Conservation (phyloP, 1,140 invertebrate species). For the Cotesia typhae region DNA sequence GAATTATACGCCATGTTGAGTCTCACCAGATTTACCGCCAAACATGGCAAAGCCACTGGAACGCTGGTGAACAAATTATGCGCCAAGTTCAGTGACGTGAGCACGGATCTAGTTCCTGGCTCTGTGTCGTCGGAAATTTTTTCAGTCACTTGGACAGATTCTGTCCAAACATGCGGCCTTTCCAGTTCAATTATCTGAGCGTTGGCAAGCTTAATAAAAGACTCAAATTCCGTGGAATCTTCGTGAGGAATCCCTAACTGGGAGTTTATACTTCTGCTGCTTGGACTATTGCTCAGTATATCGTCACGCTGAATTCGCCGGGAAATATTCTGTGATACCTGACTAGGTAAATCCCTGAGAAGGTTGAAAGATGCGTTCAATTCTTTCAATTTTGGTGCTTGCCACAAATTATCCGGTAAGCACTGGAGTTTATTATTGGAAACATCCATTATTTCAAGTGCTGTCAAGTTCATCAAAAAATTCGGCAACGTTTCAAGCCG, state of each 20-base stretch:
- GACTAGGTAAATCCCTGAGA: conserved; percentile 80
- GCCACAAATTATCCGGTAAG: conserved; percentile 89
- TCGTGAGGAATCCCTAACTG: conserved; percentile 53
- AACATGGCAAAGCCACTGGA: conserved; percentile 87
- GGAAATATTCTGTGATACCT: conserved; percentile 55
- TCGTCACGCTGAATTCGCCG: conserved; percentile 52
- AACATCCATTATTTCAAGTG: conserved; percentile 84
- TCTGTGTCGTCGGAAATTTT: conserved; percentile 68
- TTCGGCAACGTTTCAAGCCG: conserved; percentile 81
- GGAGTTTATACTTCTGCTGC: conserved; percentile 50
- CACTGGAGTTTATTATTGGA: conserved; percentile 93
- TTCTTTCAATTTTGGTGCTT: conserved; percentile 86
- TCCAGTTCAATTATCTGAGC: conserved; percentile 66
- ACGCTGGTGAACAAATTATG: conserved; percentile 90
- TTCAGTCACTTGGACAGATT: conserved; percentile 75
- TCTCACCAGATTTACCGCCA: conserved; percentile 84
- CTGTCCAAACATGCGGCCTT: conserved; percentile 79
- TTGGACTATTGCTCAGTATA: conserved; percentile 52
- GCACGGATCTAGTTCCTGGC: conserved; percentile 65
- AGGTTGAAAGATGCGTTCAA: conserved; percentile 92
- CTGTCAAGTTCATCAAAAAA: conserved; percentile 83
- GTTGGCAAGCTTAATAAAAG: conserved; percentile 60
- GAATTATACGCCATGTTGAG: conserved; percentile 93
- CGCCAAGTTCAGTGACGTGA: conserved; percentile 84
- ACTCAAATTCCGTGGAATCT: conserved; percentile 60